Percentiles rank a stretch among this genome's conserved stretches.
These are phyloP conservation scores for Abramis brama DNA, from an alignment of 2,113 vertebrate genomes.

Conservation along the genomic window DNA sequence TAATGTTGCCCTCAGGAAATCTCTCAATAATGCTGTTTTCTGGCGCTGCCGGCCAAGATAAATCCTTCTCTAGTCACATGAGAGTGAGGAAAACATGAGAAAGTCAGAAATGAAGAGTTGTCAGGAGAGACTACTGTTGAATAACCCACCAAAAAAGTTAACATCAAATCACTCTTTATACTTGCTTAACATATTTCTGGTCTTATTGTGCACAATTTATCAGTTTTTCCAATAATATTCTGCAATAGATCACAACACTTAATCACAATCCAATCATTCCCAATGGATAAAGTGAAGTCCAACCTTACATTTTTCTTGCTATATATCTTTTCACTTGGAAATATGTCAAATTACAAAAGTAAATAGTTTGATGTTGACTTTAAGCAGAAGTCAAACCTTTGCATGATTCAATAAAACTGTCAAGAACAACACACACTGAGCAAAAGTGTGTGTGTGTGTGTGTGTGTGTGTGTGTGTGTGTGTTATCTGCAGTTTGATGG, in stretches of 20 bases:
- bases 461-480: too few relatives aligned
- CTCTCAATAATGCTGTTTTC: background rate
- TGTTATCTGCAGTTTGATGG: constrained; percentile 44
- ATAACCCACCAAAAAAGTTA: background rate
- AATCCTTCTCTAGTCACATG: background rate
- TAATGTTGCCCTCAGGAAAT: constrained; percentile 30
- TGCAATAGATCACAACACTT: too few relatives aligned
- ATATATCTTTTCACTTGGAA: background rate
- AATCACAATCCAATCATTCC: background rate
- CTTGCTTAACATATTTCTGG: background rate
- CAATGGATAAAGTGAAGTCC: background rate
- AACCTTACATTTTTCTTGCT: background rate
- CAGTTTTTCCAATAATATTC: background rate
- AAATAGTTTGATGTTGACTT: background rate
- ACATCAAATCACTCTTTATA: background rate
- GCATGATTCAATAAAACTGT: background rate
- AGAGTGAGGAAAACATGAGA: background rate
- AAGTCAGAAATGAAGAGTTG: background rate
- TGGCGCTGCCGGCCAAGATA: background rate
- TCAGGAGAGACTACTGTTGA: background rate
- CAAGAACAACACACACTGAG: background rate
- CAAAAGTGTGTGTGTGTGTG: too few relatives aligned
- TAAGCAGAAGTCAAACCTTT: background rate
- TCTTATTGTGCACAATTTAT: background rate
- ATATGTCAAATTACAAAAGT: background rate